These are phyloP conservation scores for Buathra laborator DNA, from an alignment of 2,888 invertebrate genomes.

Conservation along the genomic window DNA sequence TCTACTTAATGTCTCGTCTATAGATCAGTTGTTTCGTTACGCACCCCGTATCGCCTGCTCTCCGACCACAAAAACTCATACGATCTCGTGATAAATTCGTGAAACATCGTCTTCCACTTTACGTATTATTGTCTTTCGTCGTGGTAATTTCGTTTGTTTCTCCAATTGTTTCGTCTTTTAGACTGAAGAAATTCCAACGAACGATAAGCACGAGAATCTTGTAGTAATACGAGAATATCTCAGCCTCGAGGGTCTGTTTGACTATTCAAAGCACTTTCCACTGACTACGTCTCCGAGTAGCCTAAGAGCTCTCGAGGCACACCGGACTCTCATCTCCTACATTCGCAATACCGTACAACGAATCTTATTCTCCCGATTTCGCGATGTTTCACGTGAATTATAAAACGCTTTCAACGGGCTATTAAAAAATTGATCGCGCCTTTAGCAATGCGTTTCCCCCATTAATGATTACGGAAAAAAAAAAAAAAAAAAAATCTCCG, in stretches of 20 bases:
- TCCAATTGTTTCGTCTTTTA: conserved; percentile 9
- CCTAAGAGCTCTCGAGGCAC: conserved; percentile 48
- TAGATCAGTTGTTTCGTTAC: conserved; percentile 5
- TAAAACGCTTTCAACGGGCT: not conserved
- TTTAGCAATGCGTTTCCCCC: not conserved
- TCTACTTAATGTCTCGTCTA: conserved; percentile 46
- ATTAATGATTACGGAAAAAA: not conserved
- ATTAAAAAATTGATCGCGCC: not conserved
- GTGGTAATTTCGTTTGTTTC: not conserved
- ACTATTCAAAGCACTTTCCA: conserved; percentile 59
- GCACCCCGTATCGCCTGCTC: not conserved
- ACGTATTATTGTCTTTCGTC: not conserved
- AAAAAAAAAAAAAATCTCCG: not conserved
- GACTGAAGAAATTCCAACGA: not conserved
- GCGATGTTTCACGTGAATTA: conserved; percentile 23
- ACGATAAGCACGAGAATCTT: conserved; percentile 20
- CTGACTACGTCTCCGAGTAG: conserved; percentile 1
- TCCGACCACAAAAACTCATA: too few species aligned
- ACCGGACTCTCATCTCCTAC: conserved; percentile 22
- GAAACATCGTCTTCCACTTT: too few species aligned
- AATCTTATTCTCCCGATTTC: conserved; percentile 43
- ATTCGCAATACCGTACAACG: conserved; percentile 26
- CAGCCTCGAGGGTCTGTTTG: conserved; percentile 53
- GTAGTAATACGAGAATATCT: not conserved
- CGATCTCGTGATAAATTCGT: too few species aligned